phyloP scores from a whole-genome alignment of 2,888 invertebrate genomes.

The Cerastoderma edule region DNA sequence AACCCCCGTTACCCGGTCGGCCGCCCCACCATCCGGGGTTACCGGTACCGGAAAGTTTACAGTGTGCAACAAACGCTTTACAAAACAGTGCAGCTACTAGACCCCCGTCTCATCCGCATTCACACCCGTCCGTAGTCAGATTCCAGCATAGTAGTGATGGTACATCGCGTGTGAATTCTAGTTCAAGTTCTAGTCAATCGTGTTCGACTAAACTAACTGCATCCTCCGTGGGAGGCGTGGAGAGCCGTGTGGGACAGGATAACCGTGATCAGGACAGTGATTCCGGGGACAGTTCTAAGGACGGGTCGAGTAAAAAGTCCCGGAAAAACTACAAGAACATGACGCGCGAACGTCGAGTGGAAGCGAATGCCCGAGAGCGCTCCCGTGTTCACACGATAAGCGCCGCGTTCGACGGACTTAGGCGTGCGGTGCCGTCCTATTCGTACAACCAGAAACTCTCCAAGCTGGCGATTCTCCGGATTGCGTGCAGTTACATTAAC shows the following conservation, averaged over 20 bases:
- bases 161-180: background rate
- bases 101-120: background rate
- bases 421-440: conserved; percentile 93
- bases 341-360: conserved; percentile 95
- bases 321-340: conserved; percentile 94
- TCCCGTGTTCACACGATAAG: conserved; percentile 97
- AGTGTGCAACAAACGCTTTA: background rate
- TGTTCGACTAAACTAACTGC: background rate
- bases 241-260: background rate
- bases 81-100: background rate
- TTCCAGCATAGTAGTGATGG: background rate
- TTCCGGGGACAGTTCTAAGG: conserved; percentile 45
- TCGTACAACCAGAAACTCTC: conserved; percentile 97
- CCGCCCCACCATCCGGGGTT: conserved; percentile 28
- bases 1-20: too few relatives aligned
- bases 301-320: conserved; percentile 59
- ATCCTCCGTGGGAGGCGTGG: background rate
- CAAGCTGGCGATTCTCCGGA: conserved; percentile 95
- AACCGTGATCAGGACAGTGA: conserved; percentile 33
- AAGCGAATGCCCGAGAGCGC: conserved; percentile 96
- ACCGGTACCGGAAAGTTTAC: background rate
- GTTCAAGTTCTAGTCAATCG: background rate
- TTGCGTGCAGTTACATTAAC: conserved; percentile 96
- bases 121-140: too few relatives aligned
- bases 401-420: conserved; percentile 95